phyloP scores from a whole-genome alignment of 2,113 vertebrate genomes.

The Stercorarius parasiticus region DNA sequence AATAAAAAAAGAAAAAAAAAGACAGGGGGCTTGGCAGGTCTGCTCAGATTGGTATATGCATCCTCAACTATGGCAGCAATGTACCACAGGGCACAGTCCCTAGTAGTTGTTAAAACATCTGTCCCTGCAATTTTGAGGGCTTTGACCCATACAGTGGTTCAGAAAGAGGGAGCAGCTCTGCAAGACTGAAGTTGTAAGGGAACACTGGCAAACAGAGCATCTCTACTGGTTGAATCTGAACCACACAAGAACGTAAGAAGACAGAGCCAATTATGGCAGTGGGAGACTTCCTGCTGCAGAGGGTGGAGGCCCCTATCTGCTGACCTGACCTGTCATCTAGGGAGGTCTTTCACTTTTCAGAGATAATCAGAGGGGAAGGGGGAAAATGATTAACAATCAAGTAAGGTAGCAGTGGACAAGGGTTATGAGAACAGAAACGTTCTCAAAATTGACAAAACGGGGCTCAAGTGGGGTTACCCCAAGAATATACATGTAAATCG shows the following conservation, averaged over 20 bases:
- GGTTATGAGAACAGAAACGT: neutral
- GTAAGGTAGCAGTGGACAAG: neutral
- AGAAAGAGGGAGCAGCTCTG: neutral
- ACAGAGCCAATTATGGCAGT: neutral
- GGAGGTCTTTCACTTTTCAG: neutral
- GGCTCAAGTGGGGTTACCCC: neutral
- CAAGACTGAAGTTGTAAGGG: neutral
- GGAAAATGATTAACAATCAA: neutral
- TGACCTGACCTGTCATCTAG: neutral
- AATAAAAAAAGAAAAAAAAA: neutral
- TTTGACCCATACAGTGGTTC: neutral
- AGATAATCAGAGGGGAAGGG: neutral
- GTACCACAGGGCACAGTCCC: neutral
- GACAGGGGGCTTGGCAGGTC: rapidly evolving
- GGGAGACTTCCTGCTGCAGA: neutral
- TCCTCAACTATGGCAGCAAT: neutral
- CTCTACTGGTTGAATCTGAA: neutral
- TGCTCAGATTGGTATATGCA: neutral
- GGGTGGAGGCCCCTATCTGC: neutral
- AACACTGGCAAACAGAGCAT: neutral
- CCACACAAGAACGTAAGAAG: neutral
- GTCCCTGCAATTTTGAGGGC: neutral
- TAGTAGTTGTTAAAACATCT: neutral
- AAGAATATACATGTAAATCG: neutral
- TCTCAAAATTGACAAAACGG: neutral